A percentile compares a stretch with the other conserved stretches of the same genome.
Evolutionary conservation across 23 tunicate species (phyloP).

Genomic region (Ascidia mentula): DNA sequence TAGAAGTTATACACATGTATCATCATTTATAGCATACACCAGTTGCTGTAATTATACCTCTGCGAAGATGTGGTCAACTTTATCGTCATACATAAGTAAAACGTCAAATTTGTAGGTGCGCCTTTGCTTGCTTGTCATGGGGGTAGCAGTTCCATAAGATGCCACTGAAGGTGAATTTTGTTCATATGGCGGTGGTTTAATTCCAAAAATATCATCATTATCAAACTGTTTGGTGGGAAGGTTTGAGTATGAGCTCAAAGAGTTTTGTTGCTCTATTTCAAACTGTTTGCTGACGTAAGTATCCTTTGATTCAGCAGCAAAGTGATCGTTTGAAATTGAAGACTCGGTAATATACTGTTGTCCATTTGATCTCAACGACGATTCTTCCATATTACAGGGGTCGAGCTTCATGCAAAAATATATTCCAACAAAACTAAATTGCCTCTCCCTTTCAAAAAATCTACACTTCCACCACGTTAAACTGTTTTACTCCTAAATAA

Average conservation of each 20-base stretch:
- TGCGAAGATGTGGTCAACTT: slow-evolving; percentile 25
- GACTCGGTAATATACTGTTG: neutral
- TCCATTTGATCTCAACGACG: neutral
- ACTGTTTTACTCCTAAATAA: no score
- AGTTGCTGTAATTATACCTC: no score
- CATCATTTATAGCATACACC: no score
- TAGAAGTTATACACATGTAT: no score
- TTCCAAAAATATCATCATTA: slow-evolving; percentile 1
- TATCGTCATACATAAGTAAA: slow-evolving; percentile 60
- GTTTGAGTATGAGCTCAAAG: neutral
- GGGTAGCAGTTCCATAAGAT: neutral
- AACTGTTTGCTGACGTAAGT: neutral
- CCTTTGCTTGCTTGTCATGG: neutral
- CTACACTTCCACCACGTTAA: no score
- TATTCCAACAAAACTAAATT: no score
- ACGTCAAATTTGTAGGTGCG: slow-evolving; percentile 41
- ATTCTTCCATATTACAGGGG: neutral
- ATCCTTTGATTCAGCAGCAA: neutral
- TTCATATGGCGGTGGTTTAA: slow-evolving; percentile 1
- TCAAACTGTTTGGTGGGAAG: neutral
- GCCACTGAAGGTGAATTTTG: neutral
- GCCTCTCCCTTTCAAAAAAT: no score
- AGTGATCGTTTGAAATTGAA: neutral
- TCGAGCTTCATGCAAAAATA: no score
- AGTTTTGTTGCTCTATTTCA: neutral